Evolutionary conservation across 2,888 invertebrate genomes (phyloP).

Genomic region (Nycteola revayana): DNA sequence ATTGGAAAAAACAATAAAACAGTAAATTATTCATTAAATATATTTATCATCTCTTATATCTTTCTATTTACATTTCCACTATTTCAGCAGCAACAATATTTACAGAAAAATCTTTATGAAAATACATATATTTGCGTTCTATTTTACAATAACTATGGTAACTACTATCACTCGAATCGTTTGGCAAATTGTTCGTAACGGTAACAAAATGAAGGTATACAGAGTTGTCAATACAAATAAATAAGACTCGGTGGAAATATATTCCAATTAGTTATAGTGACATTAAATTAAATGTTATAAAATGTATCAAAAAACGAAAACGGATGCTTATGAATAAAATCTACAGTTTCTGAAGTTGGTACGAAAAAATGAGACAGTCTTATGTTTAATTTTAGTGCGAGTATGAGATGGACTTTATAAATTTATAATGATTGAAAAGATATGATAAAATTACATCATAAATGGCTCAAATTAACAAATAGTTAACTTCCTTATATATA

Average conservation of each 20-base stretch:
- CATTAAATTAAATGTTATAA: slow-evolving; percentile 39
- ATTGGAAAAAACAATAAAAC: slow-evolving; percentile 9
- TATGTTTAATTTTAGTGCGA: too few relatives aligned
- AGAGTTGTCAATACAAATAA: slow-evolving; percentile 48
- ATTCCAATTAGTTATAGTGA: slow-evolving; percentile 46
- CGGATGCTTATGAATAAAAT: slow-evolving; percentile 15
- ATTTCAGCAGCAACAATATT: slow-evolving; percentile 54
- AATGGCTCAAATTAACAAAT: too few relatives aligned
- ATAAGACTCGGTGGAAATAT: slow-evolving; percentile 56
- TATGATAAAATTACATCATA: too few relatives aligned
- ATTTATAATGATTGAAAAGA: too few relatives aligned
- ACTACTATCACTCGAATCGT: slow-evolving; percentile 75
- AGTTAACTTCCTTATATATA: too few relatives aligned
- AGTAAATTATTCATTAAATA: slow-evolving; percentile 38
- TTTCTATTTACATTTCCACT: slow-evolving; percentile 71
- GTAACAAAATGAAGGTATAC: slow-evolving; percentile 29
- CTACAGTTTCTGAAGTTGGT: neutral
- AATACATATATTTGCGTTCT: slow-evolving; percentile 45
- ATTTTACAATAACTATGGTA: slow-evolving; percentile 60
- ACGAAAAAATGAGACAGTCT: too few relatives aligned
- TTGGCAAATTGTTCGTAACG: slow-evolving; percentile 42
- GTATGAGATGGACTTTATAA: too few relatives aligned
- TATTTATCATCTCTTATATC: slow-evolving; percentile 59
- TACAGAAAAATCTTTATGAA: slow-evolving; percentile 54
- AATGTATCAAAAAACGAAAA: slow-evolving; percentile 61